Evolutionary conservation across 1,140 invertebrate genomes (phyloP).

Genomic region (Phymorhynchus buccinoides): DNA sequence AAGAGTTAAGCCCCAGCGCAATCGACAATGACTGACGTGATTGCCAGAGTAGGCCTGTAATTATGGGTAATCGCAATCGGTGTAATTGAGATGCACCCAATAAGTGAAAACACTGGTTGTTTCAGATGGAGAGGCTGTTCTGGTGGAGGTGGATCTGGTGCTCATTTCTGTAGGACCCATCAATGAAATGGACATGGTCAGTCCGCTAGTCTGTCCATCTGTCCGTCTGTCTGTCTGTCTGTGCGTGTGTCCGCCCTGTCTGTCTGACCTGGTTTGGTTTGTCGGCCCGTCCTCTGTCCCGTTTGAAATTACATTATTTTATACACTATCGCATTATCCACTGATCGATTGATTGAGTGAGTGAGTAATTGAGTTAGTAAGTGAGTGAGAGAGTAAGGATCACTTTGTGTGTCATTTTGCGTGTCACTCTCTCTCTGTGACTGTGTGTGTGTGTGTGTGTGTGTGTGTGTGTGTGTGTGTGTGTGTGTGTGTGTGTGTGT

Average conservation of each 20-base stretch:
- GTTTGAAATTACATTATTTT: no score
- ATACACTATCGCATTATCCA: no score
- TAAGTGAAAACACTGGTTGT: not conserved
- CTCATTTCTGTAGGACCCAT: slow-evolving; percentile 39
- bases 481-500: not conserved
- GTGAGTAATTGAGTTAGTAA: no score
- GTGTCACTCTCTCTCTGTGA: not conserved
- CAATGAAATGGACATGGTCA: slow-evolving; percentile 41
- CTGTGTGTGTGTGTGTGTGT: slow-evolving; percentile 17
- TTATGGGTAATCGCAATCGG: no score
- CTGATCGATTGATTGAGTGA: no score
- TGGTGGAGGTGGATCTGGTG: slow-evolving; percentile 38
- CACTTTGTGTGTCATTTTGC: not conserved
- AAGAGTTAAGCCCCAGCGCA: no score
- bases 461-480: slow-evolving; percentile 23
- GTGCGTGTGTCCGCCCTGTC: slow-evolving; percentile 5
- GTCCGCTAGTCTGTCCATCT: not conserved
- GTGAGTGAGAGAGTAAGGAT: not conserved
- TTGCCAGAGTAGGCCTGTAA: not conserved
- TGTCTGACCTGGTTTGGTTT: not conserved
- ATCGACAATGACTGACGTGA: not conserved
- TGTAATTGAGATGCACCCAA: no score
- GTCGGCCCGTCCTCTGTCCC: no score
- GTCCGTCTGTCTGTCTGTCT: slow-evolving; percentile 21
- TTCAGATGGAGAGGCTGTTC: slow-evolving; percentile 4